A percentile compares a stretch with the other conserved stretches of the same genome.
Conservation (phyloP, 1,140 invertebrate genomes). For the Drosophila teissieri region DNA sequence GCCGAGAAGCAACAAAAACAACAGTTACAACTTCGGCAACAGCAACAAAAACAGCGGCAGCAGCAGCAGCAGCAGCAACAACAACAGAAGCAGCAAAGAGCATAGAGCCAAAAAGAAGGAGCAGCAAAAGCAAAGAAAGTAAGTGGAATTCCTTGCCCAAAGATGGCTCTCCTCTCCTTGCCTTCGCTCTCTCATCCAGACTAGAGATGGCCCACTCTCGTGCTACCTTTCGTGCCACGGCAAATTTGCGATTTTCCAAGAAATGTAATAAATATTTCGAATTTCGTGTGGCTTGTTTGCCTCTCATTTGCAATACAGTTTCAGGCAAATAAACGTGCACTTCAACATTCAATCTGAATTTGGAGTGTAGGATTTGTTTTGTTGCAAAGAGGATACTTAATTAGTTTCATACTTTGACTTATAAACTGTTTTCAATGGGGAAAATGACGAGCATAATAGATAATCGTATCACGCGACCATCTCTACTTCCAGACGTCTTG, state of each 20-base stretch:
- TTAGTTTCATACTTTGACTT: too few species aligned
- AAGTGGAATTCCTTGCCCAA: constrained; percentile 80
- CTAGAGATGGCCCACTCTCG: constrained; percentile 5
- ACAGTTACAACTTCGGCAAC: constrained; percentile 21
- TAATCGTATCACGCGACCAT: constrained; percentile 3
- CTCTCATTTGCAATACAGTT: too few species aligned
- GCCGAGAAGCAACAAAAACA: constrained; percentile 25
- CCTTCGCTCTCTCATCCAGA: constrained; percentile 15
- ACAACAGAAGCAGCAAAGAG: constrained; percentile 30
- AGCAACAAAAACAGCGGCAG: constrained; percentile 18
- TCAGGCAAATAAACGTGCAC: too few species aligned
- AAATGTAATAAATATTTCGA: neutral
- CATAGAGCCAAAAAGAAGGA: constrained; percentile 29
- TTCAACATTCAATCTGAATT: too few species aligned
- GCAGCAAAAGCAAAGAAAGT: constrained; percentile 65
- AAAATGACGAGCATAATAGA: neutral
- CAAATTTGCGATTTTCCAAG: neutral
- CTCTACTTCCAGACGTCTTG: constrained; percentile 30
- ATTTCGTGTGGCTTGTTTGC: neutral
- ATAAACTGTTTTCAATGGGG: neutral
- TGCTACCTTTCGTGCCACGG: constrained; percentile 4
- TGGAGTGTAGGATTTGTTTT: too few species aligned
- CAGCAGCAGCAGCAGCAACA: constrained; percentile 13
- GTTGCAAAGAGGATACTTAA: too few species aligned
- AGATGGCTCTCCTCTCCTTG: constrained; percentile 50